Evolutionary conservation across 2,888 invertebrate genomes (phyloP).

Genomic region (Cantharis rufa): DNA sequence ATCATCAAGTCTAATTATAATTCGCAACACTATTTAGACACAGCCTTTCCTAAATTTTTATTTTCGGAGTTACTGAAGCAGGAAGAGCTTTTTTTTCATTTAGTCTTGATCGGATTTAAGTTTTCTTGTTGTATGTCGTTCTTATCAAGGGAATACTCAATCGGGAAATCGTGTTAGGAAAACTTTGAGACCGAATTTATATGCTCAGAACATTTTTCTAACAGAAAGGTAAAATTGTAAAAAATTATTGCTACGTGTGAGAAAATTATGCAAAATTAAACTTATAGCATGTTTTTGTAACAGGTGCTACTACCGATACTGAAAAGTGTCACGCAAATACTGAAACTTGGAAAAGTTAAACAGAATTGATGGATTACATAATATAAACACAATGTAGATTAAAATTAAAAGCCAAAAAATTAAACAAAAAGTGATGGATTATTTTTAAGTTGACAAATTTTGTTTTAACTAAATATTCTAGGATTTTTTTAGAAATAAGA

Average conservation of each 20-base stretch:
- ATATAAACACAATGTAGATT: neutral
- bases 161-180: neutral
- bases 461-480: neutral
- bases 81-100: neutral
- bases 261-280: neutral
- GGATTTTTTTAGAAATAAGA: neutral
- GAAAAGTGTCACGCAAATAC: neutral
- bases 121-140: neutral
- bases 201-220: neutral
- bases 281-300: neutral
- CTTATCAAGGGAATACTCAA: neutral
- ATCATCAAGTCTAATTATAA: neutral
- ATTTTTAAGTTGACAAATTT: neutral
- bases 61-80: neutral
- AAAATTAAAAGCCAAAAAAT: neutral
- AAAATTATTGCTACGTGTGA: neutral
- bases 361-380: neutral
- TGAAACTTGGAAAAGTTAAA: neutral
- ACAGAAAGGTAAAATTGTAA: neutral
- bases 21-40: neutral
- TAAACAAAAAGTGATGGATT: neutral
- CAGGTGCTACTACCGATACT: neutral
- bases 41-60: neutral
- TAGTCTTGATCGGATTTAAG: neutral
- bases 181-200: neutral